These are phyloP conservation scores for Folsomia candida DNA, from an alignment of 2,888 invertebrate genomes.

Conservation along the genomic window DNA sequence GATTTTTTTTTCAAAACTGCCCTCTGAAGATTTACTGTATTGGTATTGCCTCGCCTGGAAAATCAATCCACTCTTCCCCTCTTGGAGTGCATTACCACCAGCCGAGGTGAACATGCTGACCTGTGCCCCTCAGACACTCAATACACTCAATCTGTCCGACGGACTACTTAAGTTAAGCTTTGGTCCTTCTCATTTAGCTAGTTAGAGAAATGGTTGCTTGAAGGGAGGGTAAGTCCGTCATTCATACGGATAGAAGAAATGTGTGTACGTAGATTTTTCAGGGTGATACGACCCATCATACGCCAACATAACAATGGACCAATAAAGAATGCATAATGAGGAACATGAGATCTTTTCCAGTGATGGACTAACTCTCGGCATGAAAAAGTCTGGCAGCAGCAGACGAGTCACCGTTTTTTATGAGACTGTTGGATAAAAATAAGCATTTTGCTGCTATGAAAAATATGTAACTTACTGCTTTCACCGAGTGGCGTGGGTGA, in stretches of 20 bases:
- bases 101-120: neutral
- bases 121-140: neutral
- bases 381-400: neutral
- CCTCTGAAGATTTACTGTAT: neutral
- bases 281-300: neutral
- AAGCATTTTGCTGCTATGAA: no score
- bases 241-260: no score
- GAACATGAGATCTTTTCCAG: neutral
- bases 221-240: neutral
- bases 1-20: neutral
- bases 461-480: no score
- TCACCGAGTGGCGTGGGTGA: no score
- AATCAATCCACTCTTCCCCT: neutral
- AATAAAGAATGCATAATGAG: conserved; percentile 5
- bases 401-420: neutral
- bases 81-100: neutral
- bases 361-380: neutral
- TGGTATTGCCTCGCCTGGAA: neutral
- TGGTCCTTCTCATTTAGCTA: neutral
- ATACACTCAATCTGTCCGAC: neutral
- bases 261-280: neutral
- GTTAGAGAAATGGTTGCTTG: neutral
- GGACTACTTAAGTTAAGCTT: neutral
- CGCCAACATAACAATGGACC: neutral
- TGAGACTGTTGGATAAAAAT: no score